These are phyloP conservation scores for Drosophila erecta DNA, from an alignment of 1,140 invertebrate genomes.

Conservation along the genomic window DNA sequence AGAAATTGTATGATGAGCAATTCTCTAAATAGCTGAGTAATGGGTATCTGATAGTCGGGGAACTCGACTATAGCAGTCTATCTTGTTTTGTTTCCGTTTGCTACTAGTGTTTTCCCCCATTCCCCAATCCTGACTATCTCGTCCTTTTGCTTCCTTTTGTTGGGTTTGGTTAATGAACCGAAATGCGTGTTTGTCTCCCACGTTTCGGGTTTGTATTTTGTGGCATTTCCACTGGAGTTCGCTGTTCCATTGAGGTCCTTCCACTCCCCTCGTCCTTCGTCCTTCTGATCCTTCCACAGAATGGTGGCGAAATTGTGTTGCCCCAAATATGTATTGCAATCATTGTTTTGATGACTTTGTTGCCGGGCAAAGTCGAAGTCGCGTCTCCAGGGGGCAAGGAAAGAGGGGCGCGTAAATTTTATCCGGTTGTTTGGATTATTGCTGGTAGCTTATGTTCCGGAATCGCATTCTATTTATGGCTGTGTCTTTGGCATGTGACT, in stretches of 20 bases:
- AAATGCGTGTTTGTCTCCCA: constrained; percentile 75
- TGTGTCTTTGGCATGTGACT: constrained; percentile 17
- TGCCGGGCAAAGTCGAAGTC: constrained; percentile 63
- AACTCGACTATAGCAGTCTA: no score
- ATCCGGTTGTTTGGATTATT: constrained; percentile 60
- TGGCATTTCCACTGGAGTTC: constrained; percentile 41
- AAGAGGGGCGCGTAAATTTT: constrained; percentile 13
- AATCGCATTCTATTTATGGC: constrained; percentile 52
- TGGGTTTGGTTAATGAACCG: constrained; percentile 82
- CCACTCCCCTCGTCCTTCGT: constrained; percentile 17
- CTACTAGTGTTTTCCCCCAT: constrained; percentile 61
- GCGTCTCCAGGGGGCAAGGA: constrained; percentile 32
- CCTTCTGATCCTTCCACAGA: constrained; percentile 23
- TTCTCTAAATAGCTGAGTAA: no score
- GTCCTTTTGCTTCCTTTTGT: constrained; percentile 46
- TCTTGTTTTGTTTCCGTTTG: constrained; percentile 63
- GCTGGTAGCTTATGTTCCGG: constrained; percentile 57
- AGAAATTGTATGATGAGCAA: no score
- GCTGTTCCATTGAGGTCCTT: constrained; percentile 4
- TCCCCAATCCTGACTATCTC: constrained; percentile 11
- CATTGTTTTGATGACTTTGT: constrained; percentile 81
- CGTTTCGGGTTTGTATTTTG: constrained; percentile 44
- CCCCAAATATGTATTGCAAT: constrained; percentile 71
- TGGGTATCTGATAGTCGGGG: no score
- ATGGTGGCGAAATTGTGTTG: constrained; percentile 65